phyloP scores from a whole-genome alignment of 2,888 invertebrate species.

The Azorinus chamasolen region DNA sequence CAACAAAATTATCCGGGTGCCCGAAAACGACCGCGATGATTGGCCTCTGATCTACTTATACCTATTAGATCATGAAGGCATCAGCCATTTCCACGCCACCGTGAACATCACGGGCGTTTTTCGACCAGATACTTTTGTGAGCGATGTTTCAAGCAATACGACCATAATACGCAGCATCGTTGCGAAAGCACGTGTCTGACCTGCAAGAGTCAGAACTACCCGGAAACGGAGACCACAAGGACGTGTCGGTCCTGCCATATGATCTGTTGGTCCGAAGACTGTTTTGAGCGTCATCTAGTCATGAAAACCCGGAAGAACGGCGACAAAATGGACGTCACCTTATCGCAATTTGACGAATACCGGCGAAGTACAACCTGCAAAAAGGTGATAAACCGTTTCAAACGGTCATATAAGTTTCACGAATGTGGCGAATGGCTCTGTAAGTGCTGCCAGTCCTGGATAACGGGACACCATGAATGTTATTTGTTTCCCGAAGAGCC shows the following conservation, averaged over 20 bases:
- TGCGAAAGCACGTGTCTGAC: constrained; percentile 14
- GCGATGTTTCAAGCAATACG: constrained; percentile 22
- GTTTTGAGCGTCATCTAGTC: constrained; percentile 13
- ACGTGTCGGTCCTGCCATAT: constrained; percentile 11
- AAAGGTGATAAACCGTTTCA: constrained; percentile 1
- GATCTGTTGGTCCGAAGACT: constrained; percentile 9
- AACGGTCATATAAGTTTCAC: background rate
- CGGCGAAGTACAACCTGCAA: constrained; percentile 18
- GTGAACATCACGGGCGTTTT: constrained; percentile 21
- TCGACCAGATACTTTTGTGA: constrained; percentile 19
- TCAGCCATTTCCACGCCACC: constrained; percentile 25
- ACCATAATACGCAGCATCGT: constrained; percentile 9
- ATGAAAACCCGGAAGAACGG: background rate
- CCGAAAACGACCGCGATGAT: constrained; percentile 11
- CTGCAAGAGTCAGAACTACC: constrained; percentile 10
- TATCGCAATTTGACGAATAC: constrained; percentile 4
- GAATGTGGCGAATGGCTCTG: constrained; percentile 10
- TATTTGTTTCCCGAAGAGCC: constrained; percentile 15
- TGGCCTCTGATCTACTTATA: constrained; percentile 14
- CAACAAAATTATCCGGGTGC: constrained; percentile 19
- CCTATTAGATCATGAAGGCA: constrained; percentile 20
- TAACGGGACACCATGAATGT: constrained; percentile 6
- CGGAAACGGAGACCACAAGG: constrained; percentile 12
- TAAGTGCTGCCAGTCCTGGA: constrained; percentile 4
- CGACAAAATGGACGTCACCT: background rate